Conservation (phyloP, 2,888 invertebrate species). For the Ophioninae sp. region DNA sequence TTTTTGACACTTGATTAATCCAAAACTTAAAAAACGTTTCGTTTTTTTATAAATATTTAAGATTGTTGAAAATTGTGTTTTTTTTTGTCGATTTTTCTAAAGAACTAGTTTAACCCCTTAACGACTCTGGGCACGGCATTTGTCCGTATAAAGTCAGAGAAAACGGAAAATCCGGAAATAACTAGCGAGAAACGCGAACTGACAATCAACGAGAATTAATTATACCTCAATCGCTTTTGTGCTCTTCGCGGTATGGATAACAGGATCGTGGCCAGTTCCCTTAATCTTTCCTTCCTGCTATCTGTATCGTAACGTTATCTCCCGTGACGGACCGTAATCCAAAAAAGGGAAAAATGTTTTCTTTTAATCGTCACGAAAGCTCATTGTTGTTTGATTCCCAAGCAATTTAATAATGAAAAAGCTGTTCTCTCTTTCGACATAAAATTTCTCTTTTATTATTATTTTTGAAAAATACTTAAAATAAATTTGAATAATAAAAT, state of each 20-base stretch:
- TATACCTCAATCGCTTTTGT: constrained; percentile 65
- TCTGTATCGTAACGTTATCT: constrained; percentile 30
- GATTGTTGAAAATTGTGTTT: no score
- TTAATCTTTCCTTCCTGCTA: background rate
- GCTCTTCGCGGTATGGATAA: constrained; percentile 2
- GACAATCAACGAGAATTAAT: constrained; percentile 71
- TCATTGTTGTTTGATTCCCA: constrained; percentile 7
- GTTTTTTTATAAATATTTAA: no score
- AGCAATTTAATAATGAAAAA: background rate
- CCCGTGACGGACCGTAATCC: constrained; percentile 4
- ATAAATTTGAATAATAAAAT: no score
- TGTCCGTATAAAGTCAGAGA: background rate
- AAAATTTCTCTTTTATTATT: background rate
- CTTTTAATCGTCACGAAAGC: background rate
- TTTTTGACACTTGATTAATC: no score
- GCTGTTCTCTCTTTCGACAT: background rate
- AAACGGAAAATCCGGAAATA: constrained; percentile 8
- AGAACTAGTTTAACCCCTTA: background rate
- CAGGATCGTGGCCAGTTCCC: background rate
- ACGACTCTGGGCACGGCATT: constrained; percentile 2
- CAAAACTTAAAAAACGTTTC: no score
- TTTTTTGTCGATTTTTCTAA: background rate
- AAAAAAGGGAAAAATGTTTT: background rate
- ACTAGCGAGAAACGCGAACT: constrained; percentile 41
- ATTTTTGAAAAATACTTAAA: no score